phyloP scores from a whole-genome alignment of 1,140 invertebrate species.

The Calliphora vicina region DNA sequence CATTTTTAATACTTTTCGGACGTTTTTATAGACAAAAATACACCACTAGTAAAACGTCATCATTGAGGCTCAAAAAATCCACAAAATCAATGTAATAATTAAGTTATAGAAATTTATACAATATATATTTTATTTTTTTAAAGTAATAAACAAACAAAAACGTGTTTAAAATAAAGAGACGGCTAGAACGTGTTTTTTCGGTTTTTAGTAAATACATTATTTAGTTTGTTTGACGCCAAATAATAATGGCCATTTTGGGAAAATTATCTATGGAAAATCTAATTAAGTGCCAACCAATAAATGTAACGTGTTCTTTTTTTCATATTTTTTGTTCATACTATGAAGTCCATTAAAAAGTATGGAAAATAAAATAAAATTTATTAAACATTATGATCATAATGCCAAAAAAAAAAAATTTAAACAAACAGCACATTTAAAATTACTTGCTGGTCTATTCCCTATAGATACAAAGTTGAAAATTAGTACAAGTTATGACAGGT shows the following conservation, averaged over 20 bases:
- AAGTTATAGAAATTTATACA: not conserved
- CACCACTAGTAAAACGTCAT: too few relatives aligned
- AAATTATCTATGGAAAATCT: not conserved
- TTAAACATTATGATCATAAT: not conserved
- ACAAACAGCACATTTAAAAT: too few relatives aligned
- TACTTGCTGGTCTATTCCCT: too few relatives aligned
- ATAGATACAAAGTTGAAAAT: too few relatives aligned
- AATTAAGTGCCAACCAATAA: not conserved
- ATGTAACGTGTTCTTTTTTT: not conserved
- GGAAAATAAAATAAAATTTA: not conserved
- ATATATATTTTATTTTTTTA: not conserved
- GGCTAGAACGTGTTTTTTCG: not conserved
- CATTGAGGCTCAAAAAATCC: too few relatives aligned
- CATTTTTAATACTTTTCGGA: constrained; percentile 51
- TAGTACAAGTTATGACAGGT: too few relatives aligned
- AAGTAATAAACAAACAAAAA: not conserved
- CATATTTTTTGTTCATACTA: too few relatives aligned
- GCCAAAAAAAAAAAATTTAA: not conserved
- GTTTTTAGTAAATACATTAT: not conserved
- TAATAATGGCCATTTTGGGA: not conserved
- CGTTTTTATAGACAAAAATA: constrained; percentile 48
- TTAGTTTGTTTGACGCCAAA: not conserved
- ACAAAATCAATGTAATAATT: not conserved
- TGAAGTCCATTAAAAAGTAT: not conserved
- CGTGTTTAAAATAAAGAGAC: not conserved